A percentile compares a stretch with the other conserved stretches of the same genome.
Evolutionary conservation across 2,113 vertebrate genomes (phyloP).

Genomic region (Rousettus leschenaultii): DNA sequence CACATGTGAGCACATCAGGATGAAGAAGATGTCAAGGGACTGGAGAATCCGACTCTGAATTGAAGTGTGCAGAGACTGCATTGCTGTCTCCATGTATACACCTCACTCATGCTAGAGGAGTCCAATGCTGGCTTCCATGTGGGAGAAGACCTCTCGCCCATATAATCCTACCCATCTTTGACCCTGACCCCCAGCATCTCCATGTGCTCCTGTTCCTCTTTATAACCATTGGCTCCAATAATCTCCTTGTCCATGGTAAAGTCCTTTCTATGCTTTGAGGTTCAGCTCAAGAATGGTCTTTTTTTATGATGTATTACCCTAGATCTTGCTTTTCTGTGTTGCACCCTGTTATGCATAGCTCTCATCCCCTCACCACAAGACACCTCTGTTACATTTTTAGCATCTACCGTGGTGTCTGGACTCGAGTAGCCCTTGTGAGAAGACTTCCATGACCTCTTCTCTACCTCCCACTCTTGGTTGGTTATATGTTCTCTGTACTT

Average conservation of each 20-base stretch:
- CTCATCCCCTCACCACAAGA: background rate
- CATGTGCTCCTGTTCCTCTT: background rate
- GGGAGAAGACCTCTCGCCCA: background rate
- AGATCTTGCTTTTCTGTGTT: background rate
- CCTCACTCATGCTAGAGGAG: background rate
- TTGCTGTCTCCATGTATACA: background rate
- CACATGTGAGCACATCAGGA: background rate
- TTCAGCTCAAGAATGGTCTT: background rate
- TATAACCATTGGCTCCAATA: background rate
- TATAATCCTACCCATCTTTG: background rate
- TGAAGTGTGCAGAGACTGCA: background rate
- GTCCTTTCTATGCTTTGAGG: background rate
- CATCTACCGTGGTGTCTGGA: background rate
- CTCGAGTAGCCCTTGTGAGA: background rate
- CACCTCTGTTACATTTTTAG: background rate
- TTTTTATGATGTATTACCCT: background rate
- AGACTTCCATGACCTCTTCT: background rate
- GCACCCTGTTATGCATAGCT: background rate
- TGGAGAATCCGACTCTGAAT: background rate
- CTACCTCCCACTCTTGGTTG: background rate
- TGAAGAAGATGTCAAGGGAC: background rate
- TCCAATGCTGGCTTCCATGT: background rate
- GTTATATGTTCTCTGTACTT: background rate
- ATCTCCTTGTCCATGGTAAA: background rate
- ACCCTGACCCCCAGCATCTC: background rate